These are phyloP conservation scores for Mus musculus DNA, from an alignment of 2,113 vertebrate genomes.

Conservation along the genomic window GRCm39 chr12:32963501-32964000, in stretches of 20 bases:
- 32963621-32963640: not conserved
- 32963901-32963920: not conserved
- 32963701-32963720: not conserved
- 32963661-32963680: not conserved
- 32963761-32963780: too few relatives aligned
- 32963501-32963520: not conserved
- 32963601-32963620: too few relatives aligned
- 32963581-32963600: too few relatives aligned
- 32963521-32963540: not conserved
- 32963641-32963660: not conserved
- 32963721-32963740: not conserved
- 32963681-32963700: not conserved
- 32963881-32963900: not conserved
- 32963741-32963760: not conserved
- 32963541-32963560: too few relatives aligned
- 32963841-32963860: not conserved
- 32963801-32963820: not conserved
- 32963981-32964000: not conserved
- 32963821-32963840: not conserved
- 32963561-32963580: not conserved
- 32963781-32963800: not conserved
- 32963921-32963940: not conserved
- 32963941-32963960: not conserved
- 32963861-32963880: not conserved
- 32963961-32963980: not conserved